phyloP scores from a whole-genome alignment of 1,140 invertebrate genomes.

The Cyclargus thomasi region DNA sequence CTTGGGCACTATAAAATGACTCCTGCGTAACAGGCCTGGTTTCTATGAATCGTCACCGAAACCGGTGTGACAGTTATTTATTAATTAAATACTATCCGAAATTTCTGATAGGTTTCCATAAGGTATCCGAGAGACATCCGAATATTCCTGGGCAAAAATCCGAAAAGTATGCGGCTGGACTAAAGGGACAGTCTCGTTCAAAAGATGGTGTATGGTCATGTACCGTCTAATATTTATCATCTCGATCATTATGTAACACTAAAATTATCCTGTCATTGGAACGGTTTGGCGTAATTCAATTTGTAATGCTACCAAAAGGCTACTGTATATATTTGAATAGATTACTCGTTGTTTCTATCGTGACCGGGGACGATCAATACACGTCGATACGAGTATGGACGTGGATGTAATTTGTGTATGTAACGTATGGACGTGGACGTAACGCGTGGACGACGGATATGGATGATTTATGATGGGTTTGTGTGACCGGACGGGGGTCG shows the following conservation, averaged over 20 bases:
- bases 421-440: background rate
- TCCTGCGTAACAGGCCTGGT: too few relatives aligned
- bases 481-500: background rate
- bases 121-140: too few relatives aligned
- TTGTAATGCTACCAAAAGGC: background rate
- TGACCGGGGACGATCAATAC: background rate
- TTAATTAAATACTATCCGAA: too few relatives aligned
- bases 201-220: too few relatives aligned
- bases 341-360: background rate
- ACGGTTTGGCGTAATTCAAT: background rate
- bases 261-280: background rate
- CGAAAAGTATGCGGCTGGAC: too few relatives aligned
- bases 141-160: too few relatives aligned
- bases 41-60: too few relatives aligned
- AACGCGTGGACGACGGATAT: background rate
- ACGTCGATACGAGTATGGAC: background rate
- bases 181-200: too few relatives aligned
- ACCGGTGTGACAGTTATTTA: too few relatives aligned
- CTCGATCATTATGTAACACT: background rate
- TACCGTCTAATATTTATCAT: background rate
- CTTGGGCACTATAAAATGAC: too few relatives aligned
- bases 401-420: slow-evolving; percentile 1
- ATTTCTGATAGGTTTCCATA: too few relatives aligned
- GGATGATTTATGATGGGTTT: background rate
- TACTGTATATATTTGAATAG: background rate